Evolutionary conservation across 2,113 vertebrate species (phyloP), one percentile per base, ranked within the genome.

Genomic region (Pogona vitticeps): DNA sequence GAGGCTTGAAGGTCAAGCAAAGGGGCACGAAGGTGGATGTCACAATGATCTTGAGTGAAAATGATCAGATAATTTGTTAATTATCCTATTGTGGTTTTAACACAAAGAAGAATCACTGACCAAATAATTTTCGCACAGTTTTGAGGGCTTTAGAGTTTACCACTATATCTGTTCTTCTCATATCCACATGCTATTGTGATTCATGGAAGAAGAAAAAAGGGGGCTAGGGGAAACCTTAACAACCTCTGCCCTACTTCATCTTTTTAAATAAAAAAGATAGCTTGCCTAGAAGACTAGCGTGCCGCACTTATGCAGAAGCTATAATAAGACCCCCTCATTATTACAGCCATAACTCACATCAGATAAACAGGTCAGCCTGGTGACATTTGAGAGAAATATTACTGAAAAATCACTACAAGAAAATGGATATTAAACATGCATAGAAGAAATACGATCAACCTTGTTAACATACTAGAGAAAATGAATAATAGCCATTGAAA

Each of bases 371-470:
- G 85, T 70, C 79, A 87, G 86, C 13, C 87, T 92, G 93, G 87
- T 94, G 90, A 95, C 86, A 91, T 93, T 92, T 93, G 61, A 90
- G 2, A 93, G 95, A 94, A 94, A 94, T 88, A 92, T 88, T 91
- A 88, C 77, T 91, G 70, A 90, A 89, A 56, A 85, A 91, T 91
- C 83, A 90, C 61, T 61, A 88, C 31, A 88, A 80, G 40, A 87
- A 95, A 95, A 92, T 84, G 26, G 92, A 92, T 95, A 94, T 94
- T 95, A 95, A 96, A 93, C 91, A 90, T 81, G 33, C 91, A 85
- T 84, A 93, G 93, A 85, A 93, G 84, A 96, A 95, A 94, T 94
- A 92, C 42, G 82, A 92, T 92, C 90, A 94, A 88, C 82, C 80
- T 87, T 91, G 77, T 89, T 89, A 95, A 86, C 67, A 14, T 89